Evolutionary conservation across 2,888 invertebrate species (phyloP), one percentile per base, ranked within the genome.

Genomic region (Ophion ellenae): DNA sequence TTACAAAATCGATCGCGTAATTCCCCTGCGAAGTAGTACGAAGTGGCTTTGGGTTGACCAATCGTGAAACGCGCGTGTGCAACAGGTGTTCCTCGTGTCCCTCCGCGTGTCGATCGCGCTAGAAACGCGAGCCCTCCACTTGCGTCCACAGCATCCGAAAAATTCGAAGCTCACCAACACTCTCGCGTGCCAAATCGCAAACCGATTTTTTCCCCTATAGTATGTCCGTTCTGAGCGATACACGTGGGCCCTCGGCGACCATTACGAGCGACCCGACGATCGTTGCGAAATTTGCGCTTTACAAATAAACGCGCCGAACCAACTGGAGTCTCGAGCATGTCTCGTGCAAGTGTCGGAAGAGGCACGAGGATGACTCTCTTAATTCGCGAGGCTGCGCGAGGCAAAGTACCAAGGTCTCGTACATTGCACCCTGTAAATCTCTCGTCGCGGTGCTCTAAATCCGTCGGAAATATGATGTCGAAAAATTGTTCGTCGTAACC

Each of bases 31-130:
- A n/a, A 71, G 78, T 74, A 70, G 74, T 66, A 61, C 47, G 67
- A 83, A 80, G 24, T 53, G 28, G 71, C 67, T 80, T 76, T 69
- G 71, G 75, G 67, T 73, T 67, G 84, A 59, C 78, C 77, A 74
- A 61, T 47, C 45, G 81, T 75, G 28, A 28, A 11, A 84, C 75
- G 63, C 80, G 80, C 78, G 73, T 73, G 75, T 73, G 85, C 85
- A 85, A 83, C 85, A 85, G 85, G 85, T 83, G 85, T 73, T 80
- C 83, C 73, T 70, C 67, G 76, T 70, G 66, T 85, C 76, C 83
- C 28, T 40, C 57, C 24, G 10, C 24, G 20, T 61, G 61, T 61
- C 5, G 53, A 77, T 78, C 74, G 69, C 71, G 75, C 75, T n/a
- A 66, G 67, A 74, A 63, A 78, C 40, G 47, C 32, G 20, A 20